A percentile compares a stretch with the other conserved stretches of the same genome.
Conservation (phyloP, 2,797 vertebrate species). For the Malacoraja senta region DNA sequence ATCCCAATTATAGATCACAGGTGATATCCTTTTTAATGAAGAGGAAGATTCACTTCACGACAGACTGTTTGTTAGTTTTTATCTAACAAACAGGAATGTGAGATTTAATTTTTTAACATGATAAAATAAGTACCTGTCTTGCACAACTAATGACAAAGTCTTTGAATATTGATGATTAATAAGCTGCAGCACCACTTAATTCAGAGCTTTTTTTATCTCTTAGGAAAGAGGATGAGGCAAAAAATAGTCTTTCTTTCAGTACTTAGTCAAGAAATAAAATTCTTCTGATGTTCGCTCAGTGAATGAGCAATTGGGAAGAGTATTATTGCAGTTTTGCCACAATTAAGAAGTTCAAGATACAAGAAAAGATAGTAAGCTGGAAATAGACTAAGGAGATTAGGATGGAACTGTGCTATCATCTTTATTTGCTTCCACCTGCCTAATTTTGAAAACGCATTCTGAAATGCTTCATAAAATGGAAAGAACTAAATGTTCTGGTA, state of each 20-base stretch:
- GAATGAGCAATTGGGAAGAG: background rate
- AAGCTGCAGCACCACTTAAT: slow-evolving; percentile 1
- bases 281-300: background rate
- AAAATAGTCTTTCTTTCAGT: background rate
- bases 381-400: background rate
- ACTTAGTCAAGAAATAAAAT: background rate
- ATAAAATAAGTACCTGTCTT: background rate
- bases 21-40: background rate
- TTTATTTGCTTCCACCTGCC: background rate
- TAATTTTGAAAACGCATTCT: background rate
- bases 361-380: background rate
- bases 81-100: background rate
- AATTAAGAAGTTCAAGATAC: background rate
- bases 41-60: background rate
- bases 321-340: background rate
- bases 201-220: background rate
- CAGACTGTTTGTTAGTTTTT: background rate
- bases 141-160: background rate
- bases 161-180: slow-evolving; percentile 27
- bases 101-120: background rate
- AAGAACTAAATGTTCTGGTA: background rate
- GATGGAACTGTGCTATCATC: background rate
- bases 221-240: background rate
- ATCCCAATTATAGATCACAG: background rate
- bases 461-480: background rate